Evolutionary conservation across 2,888 invertebrate species (phyloP).

Genomic region (Ormia ochracea): DNA sequence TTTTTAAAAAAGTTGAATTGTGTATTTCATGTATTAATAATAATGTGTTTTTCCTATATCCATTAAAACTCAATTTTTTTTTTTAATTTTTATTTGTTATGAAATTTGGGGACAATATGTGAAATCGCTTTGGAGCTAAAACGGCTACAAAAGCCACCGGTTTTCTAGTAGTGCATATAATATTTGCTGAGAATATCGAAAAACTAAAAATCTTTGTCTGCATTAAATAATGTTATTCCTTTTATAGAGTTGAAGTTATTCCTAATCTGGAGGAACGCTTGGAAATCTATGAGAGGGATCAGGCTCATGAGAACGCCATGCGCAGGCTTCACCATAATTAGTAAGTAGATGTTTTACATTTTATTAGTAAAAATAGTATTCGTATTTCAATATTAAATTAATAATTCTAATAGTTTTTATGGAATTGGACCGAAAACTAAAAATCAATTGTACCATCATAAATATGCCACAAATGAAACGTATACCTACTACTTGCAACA

Average conservation of each 20-base stretch:
- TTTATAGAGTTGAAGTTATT: constrained; percentile 74
- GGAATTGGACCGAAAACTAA: constrained; percentile 73
- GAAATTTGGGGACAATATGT: too few species aligned
- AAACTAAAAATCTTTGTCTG: too few species aligned
- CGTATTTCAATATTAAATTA: background rate
- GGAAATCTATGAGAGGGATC: constrained; percentile 67
- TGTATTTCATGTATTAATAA: too few species aligned
- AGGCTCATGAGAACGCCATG: constrained; percentile 68
- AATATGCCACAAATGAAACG: constrained; percentile 69
- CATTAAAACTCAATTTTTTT: too few species aligned
- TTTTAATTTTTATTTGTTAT: too few species aligned
- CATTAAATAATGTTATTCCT: background rate
- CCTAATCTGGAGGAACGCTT: constrained; percentile 71
- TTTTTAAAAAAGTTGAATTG: too few species aligned
- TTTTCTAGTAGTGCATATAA: too few species aligned
- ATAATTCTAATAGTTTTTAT: constrained; percentile 70
- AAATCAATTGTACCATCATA: constrained; percentile 67
- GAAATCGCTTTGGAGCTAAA: too few species aligned
- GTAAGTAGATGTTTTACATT: constrained; percentile 60
- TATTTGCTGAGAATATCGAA: too few species aligned
- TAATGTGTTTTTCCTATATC: too few species aligned
- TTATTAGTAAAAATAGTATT: background rate
- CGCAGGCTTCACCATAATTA: constrained; percentile 68
- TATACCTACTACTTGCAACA: constrained; percentile 69
- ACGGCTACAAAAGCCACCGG: too few species aligned